Base-by-base conservation (phyloP, 1,140 invertebrate genomes). In the Bathynomus jamesi region DNA sequence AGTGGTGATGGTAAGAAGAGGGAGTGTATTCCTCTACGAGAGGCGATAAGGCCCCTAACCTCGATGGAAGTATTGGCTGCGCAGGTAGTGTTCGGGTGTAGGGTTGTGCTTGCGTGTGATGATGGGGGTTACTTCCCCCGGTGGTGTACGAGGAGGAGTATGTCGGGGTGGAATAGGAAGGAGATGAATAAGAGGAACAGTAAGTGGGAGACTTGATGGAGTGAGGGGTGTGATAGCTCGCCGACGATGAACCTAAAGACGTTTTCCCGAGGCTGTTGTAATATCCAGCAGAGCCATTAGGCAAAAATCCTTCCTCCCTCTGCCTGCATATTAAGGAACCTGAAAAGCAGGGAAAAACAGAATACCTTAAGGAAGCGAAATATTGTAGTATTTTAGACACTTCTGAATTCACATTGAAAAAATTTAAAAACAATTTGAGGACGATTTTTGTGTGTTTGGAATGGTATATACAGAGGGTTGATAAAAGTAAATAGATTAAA, bases 251-350 rank as follows among this genome's bases (percentile, higher is more conserved):
- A 17, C 40, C 40, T 53, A 53, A 61, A 0, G 67, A 61, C 2
- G 67, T 29, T 46, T 61, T 69, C 2, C 53, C 46, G 29, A 69
- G 53, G n/a, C 67, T 61, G 53, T 69, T 61, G 67, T 69, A 69
- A 46, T 69, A 69, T 28, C 67, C 67, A 11, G 67, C 61, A 0
- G 67, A 69, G 0, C 67, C 67, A 30, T 69, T 69, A 2, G 67
- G 67, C 27, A 69, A 27, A 21, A 69, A 53, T 53, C 40, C 40
- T 5, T 53, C 40, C 21, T 53, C 40, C 40, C 40, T 53, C 40
- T 11, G 21, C 40, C 40, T 11, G 5, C 21, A 17, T 53, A 53
- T 17, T 53, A 53, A 53, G 21, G 40, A 53, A 53, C 21, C 40
- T 53, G 40, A 2, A 53, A 53, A 3, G 40, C n/a, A n/a, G n/a